Base-by-base conservation (phyloP, 2,888 invertebrate species). In the Temnothorax unifasciatus region DNA sequence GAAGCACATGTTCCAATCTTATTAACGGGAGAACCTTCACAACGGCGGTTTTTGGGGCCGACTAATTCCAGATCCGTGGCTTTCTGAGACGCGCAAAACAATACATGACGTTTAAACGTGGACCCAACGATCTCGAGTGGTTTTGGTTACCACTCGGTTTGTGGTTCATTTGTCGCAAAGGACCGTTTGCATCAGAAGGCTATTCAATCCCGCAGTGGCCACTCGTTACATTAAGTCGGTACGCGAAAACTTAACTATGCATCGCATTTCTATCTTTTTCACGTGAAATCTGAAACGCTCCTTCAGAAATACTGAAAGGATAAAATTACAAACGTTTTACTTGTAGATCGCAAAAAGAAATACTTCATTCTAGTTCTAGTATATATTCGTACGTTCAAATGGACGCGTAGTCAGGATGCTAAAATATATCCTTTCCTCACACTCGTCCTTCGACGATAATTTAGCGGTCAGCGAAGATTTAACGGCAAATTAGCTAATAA, bases 401-500 rank as follows among this genome's bases (percentile, higher is more conserved):
- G 21, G 13, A 13, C 13, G 34, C 69, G 13, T 38, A 59, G 15
- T 38, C 59, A 41, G 57, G 47, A 73, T 63, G 61, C 50, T 61
- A 73, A 74, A 82, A 61, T 18, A 64, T 57, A 44, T 76, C 88
- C 85, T 85, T 88, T 86, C 84, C 82, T 73, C 85, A 8, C 63
- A 54, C 57, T 84, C 85, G 63, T 83, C 85, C 84, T 82, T 89
- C 59, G 84, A 85, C 81, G 86, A 90, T 90, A 87, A 90, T 88
- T 90, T 84, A 93, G 93, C 89, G 94, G 93, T 94, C 92, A 92
- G 90, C 88, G 88, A 91, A 90, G 93, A 93, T 94, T 94, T 93
- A 94, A 93, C 91, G 91, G 93, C 90, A 94, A 95, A 95, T 95
- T 94, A 93, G 93, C 88, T 94, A 94, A 94, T 93, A 94, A 95